Evolutionary conservation across 2,797 vertebrate species (phyloP).

Genomic region (Myotis findleyi): DNA sequence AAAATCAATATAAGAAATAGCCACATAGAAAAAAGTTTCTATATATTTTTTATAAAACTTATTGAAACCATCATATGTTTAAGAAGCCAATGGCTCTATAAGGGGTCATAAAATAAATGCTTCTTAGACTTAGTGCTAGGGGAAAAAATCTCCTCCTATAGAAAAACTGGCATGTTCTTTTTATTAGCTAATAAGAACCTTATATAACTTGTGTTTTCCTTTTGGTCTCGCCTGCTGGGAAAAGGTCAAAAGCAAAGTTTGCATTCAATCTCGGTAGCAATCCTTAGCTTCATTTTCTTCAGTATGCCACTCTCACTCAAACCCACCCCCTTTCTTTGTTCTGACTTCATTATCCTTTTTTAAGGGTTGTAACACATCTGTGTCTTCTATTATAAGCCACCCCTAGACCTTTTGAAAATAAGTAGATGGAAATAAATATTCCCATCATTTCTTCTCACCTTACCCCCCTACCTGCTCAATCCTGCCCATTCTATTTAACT

Average conservation of each 20-base stretch:
- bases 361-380: background rate
- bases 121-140: conserved; percentile 59
- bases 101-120: conserved; percentile 72
- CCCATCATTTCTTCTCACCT: background rate
- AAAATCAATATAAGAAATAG: conserved; percentile 70
- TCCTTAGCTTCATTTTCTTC: background rate
- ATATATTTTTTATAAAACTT: conserved; percentile 57
- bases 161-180: conserved; percentile 70
- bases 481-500: background rate
- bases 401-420: background rate
- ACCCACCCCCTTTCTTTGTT: background rate
- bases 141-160: conserved; percentile 46
- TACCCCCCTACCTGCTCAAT: background rate
- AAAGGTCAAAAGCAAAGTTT: conserved; percentile 71
- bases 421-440: background rate
- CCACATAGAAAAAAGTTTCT: conserved; percentile 30
- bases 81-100: conserved; percentile 58
- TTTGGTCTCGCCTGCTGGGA: conserved; percentile 59
- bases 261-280: conserved; percentile 53
- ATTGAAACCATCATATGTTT: conserved; percentile 71
- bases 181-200: conserved; percentile 77
- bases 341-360: background rate
- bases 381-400: background rate
- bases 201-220: conserved; percentile 68
- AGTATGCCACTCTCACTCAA: background rate